Base-by-base conservation (phyloP, 2,113 vertebrate genomes). In the Mastomys natalensis region DNA sequence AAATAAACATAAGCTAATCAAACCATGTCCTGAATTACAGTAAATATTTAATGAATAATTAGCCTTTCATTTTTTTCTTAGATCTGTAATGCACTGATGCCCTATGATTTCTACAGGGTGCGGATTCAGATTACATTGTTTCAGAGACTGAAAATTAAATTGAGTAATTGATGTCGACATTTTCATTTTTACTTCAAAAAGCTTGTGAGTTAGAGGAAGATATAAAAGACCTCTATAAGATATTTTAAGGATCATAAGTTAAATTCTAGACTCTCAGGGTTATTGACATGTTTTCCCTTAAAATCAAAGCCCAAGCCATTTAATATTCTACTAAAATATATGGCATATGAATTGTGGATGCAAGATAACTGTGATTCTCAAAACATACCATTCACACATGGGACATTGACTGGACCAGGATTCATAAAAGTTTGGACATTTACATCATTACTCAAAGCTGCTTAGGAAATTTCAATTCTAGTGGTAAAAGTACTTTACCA, bases 1-100 rank as follows among this genome's bases (percentile, higher is more conserved):
- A 81, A 80, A 89, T 94, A 40, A 72, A 70, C n/a, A 90, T 45
- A 68, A 78, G 10, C 2, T 58, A 53, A 72, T 96, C 51, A 5
- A 68, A 92, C 58, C 53, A 58, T 95, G 81, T 22, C n/a, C 26
- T 53, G 58, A 95, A 76, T 9, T 81, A 0, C 43, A 74, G 17
- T 89, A 84, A 77, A 68, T 43, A 66, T 96, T 87, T 94, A 93
- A 94, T 91, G 40, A 91, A 74, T 88, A 94, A 85, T 68, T 87
- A 84, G 19, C 8, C 5, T 96, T 91, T 93, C 55, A 62, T 92
- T 87, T 13, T 96, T 93, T 95, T 92, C 58, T 64, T 19, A 31
- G 12, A 53, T 94, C 86, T 84, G 11, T 96, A 73, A 91, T 64
- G 16, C 15, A 85, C 88, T 92, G 74, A 84, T 62, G 34, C 29